Percentiles rank a stretch among this genome's conserved stretches.
These are phyloP conservation scores for Calliphora vicina DNA, from an alignment of 1,140 invertebrate genomes.

Conservation along the genomic window DNA sequence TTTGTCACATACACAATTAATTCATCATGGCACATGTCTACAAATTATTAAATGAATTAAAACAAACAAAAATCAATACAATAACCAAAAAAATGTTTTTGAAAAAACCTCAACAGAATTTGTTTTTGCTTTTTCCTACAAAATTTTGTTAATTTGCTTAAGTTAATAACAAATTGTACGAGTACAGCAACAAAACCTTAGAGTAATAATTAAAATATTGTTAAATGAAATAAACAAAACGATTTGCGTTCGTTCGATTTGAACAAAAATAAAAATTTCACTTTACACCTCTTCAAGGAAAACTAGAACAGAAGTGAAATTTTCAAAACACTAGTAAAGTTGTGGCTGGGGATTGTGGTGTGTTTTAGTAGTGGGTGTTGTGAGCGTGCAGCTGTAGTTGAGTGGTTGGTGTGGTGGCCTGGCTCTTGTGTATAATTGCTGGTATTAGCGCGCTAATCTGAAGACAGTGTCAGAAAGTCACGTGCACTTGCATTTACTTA, in stretches of 20 bases:
- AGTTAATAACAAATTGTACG: neutral
- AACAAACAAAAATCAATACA: neutral
- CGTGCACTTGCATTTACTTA: conserved; percentile 45
- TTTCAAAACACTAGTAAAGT: conserved; percentile 38
- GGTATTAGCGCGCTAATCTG: neutral
- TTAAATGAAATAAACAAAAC: neutral
- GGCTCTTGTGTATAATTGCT: neutral
- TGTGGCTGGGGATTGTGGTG: neutral
- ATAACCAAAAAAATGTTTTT: neutral
- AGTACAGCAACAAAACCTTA: neutral
- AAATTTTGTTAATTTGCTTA: neutral
- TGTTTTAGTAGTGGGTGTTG: too few relatives aligned
- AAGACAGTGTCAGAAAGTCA: conserved; percentile 42
- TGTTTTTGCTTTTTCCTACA: too few relatives aligned
- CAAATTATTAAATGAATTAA: neutral
- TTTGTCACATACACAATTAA: neutral
- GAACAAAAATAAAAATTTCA: conserved; percentile 50
- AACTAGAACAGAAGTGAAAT: conserved; percentile 64
- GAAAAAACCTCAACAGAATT: neutral
- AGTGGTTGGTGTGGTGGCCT: neutral
- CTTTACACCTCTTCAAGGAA: conserved; percentile 47
- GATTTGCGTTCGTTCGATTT: too few relatives aligned
- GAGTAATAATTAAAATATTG: neutral
- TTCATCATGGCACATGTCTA: neutral
- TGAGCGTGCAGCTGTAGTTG: too few relatives aligned